Conservation (phyloP, 2,797 vertebrate species). For the Spatula versicolor region DNA sequence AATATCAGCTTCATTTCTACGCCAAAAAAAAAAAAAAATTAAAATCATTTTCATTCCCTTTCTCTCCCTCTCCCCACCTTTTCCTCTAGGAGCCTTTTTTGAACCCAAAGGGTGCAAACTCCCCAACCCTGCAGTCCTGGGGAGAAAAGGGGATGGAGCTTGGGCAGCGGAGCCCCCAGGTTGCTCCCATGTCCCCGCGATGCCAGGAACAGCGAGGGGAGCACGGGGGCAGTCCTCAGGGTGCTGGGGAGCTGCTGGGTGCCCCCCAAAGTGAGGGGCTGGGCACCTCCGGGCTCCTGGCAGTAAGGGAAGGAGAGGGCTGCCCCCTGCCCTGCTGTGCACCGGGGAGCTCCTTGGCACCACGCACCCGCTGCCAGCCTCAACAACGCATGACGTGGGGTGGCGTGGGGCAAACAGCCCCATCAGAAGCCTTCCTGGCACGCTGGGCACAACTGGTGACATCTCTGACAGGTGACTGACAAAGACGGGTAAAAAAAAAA, state of each 20-base stretch:
- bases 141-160: not conserved
- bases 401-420: constrained; percentile 77
- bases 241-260: rapidly evolving
- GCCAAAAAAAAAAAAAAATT: constrained; percentile 84
- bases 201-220: rapidly evolving
- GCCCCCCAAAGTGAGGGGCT: not conserved
- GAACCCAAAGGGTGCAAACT: constrained; percentile 68
- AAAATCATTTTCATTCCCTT: constrained; percentile 81
- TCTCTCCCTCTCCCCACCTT: constrained; percentile 8
- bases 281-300: not conserved
- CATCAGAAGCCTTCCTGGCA: constrained; percentile 82
- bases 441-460: constrained; percentile 82
- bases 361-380: constrained; percentile 67
- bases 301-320: not conserved
- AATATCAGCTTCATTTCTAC: constrained; percentile 83
- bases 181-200: not conserved
- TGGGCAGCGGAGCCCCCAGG: not conserved
- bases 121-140: not conserved
- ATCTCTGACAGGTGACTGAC: constrained; percentile 86
- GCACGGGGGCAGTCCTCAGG: not conserved
- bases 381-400: too few relatives aligned
- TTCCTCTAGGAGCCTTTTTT: constrained; percentile 16
- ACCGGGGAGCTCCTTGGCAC: not conserved
- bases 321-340: rapidly evolving
- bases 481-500: constrained; percentile 70